phyloP scores from a whole-genome alignment of 2,888 invertebrate genomes.

The Hirtodrosophila histrioides region DNA sequence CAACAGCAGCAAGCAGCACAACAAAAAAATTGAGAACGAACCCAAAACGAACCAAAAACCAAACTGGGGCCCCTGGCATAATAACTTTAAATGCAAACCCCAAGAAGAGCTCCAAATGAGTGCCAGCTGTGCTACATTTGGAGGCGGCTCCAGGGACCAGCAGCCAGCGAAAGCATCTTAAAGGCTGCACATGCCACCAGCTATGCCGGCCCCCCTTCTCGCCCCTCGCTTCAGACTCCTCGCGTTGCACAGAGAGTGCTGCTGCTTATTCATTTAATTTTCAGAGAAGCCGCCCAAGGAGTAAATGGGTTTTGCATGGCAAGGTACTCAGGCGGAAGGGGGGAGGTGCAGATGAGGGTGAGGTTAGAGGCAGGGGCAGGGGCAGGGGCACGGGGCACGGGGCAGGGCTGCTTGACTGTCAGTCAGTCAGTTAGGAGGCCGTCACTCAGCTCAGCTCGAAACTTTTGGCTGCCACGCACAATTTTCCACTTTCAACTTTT shows the following conservation, averaged over 20 bases:
- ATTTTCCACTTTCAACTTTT: conserved; percentile 76
- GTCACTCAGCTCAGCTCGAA: conserved; percentile 56
- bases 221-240: conserved; percentile 1
- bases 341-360: neutral
- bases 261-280: conserved; percentile 76
- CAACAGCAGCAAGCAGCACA: conserved; percentile 4
- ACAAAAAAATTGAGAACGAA: conserved; percentile 16
- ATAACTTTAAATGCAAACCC: conserved; percentile 62
- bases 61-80: conserved; percentile 33
- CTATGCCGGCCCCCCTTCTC: neutral
- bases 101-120: conserved; percentile 50
- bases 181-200: conserved; percentile 56
- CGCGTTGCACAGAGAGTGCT: conserved; percentile 59
- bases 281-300: conserved; percentile 52
- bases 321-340: conserved; percentile 22
- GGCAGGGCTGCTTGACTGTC: conserved; percentile 24
- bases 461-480: conserved; percentile 77
- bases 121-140: conserved; percentile 68
- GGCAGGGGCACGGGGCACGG: conserved; percentile 6
- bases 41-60: neutral
- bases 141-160: conserved; percentile 36
- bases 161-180: conserved; percentile 25
- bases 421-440: conserved; percentile 48
- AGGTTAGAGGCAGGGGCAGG: neutral
- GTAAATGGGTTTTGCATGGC: conserved; percentile 55